A percentile compares a stretch with the other conserved stretches of the same genome.
These are phyloP conservation scores for Sycophaga agraensis DNA, from an alignment of 1,140 invertebrate genomes.

Conservation along the genomic window DNA sequence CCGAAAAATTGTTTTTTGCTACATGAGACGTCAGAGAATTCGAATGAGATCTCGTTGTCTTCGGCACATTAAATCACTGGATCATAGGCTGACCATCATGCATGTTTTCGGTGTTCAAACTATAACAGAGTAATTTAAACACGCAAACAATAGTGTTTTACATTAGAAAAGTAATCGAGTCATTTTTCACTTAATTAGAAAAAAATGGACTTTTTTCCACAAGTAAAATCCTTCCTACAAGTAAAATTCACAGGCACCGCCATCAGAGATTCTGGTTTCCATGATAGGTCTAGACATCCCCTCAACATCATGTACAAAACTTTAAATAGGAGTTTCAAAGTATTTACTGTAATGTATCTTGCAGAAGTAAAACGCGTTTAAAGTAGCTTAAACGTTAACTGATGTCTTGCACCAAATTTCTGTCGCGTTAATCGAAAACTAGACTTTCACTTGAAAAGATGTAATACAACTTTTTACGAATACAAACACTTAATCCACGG, in stretches of 20 bases:
- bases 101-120: too few relatives aligned
- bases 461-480: too few relatives aligned
- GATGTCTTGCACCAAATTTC: slow-evolving; percentile 2
- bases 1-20: too few relatives aligned
- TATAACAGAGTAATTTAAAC: too few relatives aligned
- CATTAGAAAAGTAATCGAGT: too few relatives aligned
- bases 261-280: neutral
- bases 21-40: too few relatives aligned
- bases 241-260: slow-evolving; percentile 5
- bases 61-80: too few relatives aligned
- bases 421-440: neutral
- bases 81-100: too few relatives aligned
- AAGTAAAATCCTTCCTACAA: too few relatives aligned
- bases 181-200: neutral
- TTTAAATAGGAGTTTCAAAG: slow-evolving; percentile 29
- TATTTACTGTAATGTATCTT: slow-evolving; percentile 22
- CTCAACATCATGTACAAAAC: slow-evolving; percentile 15
- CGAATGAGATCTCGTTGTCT: too few relatives aligned
- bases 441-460: neutral
- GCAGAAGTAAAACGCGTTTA: slow-evolving; percentile 9
- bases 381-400: slow-evolving; percentile 28
- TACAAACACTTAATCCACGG: neutral
- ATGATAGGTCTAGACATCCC: slow-evolving; percentile 8
- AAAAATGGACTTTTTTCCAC: neutral
- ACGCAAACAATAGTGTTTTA: too few relatives aligned